Evolutionary conservation across 1,140 invertebrate genomes (phyloP), one percentile per base, ranked within the genome.

Genomic region (Colletes gigas): DNA sequence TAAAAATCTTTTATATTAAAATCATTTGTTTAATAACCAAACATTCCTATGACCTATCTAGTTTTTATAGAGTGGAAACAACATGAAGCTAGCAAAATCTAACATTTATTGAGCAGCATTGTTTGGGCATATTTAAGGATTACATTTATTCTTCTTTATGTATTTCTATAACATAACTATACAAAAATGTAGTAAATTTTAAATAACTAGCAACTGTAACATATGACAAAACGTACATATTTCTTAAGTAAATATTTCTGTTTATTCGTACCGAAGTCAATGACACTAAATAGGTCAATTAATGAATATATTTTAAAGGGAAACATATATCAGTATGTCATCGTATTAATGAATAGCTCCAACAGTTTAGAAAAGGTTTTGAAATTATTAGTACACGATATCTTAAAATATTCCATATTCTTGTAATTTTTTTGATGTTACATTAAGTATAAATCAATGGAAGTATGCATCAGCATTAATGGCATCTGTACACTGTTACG

Each of bases 41-140:
- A n/a, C 5, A 41, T 3, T 4, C 15, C 21, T 15, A 12, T 4
- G 10, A 65, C 1, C 2, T 5, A 1, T 19, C 70, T 73, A 73
- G 77, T 8, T 73, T 79, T 79, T 66, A 6, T 57, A 8, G 2
- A 79, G 57, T 17, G n/a, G 5, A 52, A 50, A 7, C 10, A 65
- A 19, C 50, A 17, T 66, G 60, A 79, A 79, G 19, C 6, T 79
- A 78, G 77, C 52, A 57, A 55, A 73, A 14, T 47, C 7, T 47
- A 19, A 0, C 41, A 57, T 79, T 73, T 79, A 79, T 73, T 66
- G 77, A 79, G 69, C 69, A 79, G 39, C 19, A 62, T 78, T 62
- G 68, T 76, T 78, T 60, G 30, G 75, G 4, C 17, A 70, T 15
- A 17, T 47, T 76, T 57, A 8, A 70, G 44, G 17, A 57, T 50